phyloP scores from a whole-genome alignment of 2,113 vertebrate species.

The Cairina moschata region DNA sequence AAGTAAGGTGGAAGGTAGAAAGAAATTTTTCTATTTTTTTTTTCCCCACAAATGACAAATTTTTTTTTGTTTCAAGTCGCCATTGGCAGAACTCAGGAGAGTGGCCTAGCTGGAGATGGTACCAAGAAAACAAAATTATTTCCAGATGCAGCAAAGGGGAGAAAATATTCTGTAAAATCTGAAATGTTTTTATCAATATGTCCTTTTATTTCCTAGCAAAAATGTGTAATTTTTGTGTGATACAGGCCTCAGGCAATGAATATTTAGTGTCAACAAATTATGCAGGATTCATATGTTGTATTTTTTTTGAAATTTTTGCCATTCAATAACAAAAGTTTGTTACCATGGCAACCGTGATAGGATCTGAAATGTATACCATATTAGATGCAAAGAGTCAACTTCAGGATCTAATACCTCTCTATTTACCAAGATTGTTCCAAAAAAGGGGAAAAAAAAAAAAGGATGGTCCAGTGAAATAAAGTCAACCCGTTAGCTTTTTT shows the following conservation, averaged over 20 bases:
- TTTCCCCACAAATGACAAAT: background rate
- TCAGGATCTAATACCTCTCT: background rate
- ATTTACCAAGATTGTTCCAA: background rate
- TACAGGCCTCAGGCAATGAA: background rate
- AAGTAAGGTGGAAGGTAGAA: background rate
- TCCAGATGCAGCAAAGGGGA: background rate
- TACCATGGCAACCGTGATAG: constrained; percentile 23
- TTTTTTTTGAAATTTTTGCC: background rate
- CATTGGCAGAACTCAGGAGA: background rate
- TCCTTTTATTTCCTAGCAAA: background rate
- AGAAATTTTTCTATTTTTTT: background rate
- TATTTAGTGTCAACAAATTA: background rate
- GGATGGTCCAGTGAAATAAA: background rate
- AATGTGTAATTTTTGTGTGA: constrained; percentile 21
- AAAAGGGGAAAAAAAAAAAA: background rate
- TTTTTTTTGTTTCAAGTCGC: background rate
- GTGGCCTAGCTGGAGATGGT: background rate
- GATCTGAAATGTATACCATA: background rate
- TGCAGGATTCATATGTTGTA: background rate
- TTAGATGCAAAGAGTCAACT: background rate
- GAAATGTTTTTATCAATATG: constrained; percentile 12
- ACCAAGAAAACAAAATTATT: background rate
- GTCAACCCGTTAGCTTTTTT: background rate
- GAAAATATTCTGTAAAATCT: background rate
- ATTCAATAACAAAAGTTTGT: constrained; percentile 13